These are phyloP conservation scores for Ischnus inquisitorius DNA, from an alignment of 2,888 invertebrate species.

Conservation along the genomic window DNA sequence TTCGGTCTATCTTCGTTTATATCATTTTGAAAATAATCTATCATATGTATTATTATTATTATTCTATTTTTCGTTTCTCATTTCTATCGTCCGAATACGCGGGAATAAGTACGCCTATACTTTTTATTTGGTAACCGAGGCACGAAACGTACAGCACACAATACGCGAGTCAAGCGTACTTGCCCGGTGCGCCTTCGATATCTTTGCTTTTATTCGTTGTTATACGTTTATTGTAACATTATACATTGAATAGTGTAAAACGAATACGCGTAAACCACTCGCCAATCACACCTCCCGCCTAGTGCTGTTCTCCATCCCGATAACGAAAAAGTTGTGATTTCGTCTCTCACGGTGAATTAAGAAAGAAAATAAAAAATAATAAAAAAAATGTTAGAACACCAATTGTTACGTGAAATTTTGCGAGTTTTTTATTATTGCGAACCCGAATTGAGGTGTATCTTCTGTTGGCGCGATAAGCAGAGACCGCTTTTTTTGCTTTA, in stretches of 20 bases:
- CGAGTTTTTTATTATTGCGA: not conserved
- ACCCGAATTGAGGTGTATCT: conserved; percentile 24
- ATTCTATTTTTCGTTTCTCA: conserved; percentile 44
- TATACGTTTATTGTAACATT: conserved; percentile 17
- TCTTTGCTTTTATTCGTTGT: conserved; percentile 67
- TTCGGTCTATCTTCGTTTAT: conserved; percentile 32
- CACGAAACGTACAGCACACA: not conserved
- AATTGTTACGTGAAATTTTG: conserved; percentile 54
- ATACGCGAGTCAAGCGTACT: not conserved
- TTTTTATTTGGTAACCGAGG: not conserved
- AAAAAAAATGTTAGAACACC: no score
- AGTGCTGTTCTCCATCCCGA: conserved; percentile 52
- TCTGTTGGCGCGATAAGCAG: not conserved
- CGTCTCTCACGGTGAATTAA: no score
- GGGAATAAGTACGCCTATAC: not conserved
- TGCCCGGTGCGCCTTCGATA: conserved; percentile 31
- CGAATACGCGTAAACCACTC: conserved; percentile 53
- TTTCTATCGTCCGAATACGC: conserved; percentile 22
- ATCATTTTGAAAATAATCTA: conserved; percentile 29
- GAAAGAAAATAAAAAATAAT: conserved; percentile 38
- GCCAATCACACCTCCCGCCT: conserved; percentile 51
- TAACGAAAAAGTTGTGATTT: conserved; percentile 48
- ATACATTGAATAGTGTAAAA: conserved; percentile 40
- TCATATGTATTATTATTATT: conserved; percentile 17
- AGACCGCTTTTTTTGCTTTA: not conserved